Percentiles rank a stretch among this genome's conserved stretches.
Conservation (phyloP, 2,797 vertebrate genomes). For the Microchirus variegatus region DNA sequence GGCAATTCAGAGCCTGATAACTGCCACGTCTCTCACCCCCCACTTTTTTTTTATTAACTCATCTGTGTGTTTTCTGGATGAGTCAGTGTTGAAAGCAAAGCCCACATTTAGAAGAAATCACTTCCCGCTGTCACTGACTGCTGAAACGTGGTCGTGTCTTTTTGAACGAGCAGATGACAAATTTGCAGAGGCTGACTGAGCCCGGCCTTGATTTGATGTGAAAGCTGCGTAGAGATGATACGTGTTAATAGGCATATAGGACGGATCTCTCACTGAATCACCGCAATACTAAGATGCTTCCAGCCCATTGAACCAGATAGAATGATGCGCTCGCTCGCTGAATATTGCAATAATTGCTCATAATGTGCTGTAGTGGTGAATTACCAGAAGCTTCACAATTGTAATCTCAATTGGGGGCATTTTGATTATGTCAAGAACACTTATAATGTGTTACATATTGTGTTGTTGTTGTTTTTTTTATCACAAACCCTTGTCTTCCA, state of each 20-base stretch:
- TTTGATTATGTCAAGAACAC: constrained; percentile 6
- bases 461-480: too few relatives aligned
- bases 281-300: constrained; percentile 52
- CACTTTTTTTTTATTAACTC: constrained; percentile 1
- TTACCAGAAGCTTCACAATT: constrained; percentile 24
- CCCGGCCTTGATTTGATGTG: constrained; percentile 52
- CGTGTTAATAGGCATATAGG: constrained; percentile 47
- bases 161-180: constrained; percentile 53
- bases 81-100: constrained; percentile 16
- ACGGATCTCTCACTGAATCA: constrained; percentile 54
- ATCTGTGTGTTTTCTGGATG: constrained; percentile 17
- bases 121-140: constrained; percentile 27
- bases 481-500: constrained; percentile 45
- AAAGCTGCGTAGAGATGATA: constrained; percentile 50
- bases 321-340: constrained; percentile 38
- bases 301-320: constrained; percentile 52
- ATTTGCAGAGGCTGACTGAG: constrained; percentile 52
- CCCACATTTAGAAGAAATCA: background rate
- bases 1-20: background rate
- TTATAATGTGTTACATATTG: background rate
- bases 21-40: background rate
- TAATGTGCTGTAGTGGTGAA: constrained; percentile 29
- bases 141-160: constrained; percentile 13
- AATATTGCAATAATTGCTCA: constrained; percentile 50
- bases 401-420: constrained; percentile 3